Percentiles rank a stretch among this genome's conserved stretches.
phyloP scores from a whole-genome alignment of 2,888 invertebrate genomes.

The Mylabris sibirica region DNA sequence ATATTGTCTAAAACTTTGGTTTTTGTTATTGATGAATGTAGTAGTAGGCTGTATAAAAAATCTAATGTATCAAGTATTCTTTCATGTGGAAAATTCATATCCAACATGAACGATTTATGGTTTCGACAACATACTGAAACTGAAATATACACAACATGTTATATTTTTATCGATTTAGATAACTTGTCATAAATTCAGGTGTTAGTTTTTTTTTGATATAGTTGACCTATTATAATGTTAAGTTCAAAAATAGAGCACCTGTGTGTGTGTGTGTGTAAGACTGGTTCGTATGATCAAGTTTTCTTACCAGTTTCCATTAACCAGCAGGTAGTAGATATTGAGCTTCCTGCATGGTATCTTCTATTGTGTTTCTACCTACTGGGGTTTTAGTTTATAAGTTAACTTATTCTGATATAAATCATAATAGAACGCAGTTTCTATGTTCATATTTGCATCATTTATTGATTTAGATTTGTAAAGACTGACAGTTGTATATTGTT shows the following conservation, averaged over 20 bases:
- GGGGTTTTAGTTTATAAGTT: neutral
- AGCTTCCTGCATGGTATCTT: neutral
- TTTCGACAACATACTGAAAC: slow-evolving; percentile 19
- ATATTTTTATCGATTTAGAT: slow-evolving; percentile 11
- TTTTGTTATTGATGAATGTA: slow-evolving; percentile 44
- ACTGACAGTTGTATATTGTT: slow-evolving; percentile 2
- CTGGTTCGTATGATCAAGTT: slow-evolving; percentile 30
- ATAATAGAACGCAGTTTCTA: neutral
- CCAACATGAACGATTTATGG: slow-evolving; percentile 29
- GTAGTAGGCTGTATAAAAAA: slow-evolving; percentile 39
- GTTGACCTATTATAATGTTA: slow-evolving; percentile 31
- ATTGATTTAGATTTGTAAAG: slow-evolving; percentile 1
- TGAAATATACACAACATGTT: slow-evolving; percentile 23
- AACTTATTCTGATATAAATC: neutral
- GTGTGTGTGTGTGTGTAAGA: slow-evolving; percentile 26
- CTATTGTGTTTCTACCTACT: neutral
- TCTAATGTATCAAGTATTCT: slow-evolving; percentile 42
- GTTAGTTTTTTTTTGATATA: slow-evolving; percentile 13
- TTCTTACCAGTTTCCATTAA: slow-evolving; percentile 28
- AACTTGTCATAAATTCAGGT: slow-evolving; percentile 11
- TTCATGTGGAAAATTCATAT: slow-evolving; percentile 44
- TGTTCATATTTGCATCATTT: neutral
- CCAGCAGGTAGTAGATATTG: slow-evolving; percentile 26
- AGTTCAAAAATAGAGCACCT: slow-evolving; percentile 26
- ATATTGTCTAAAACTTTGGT: slow-evolving; percentile 40